Percentiles rank a stretch among this genome's conserved stretches.
phyloP scores from a whole-genome alignment of 2,888 invertebrate species.

The Beris chalybata region DNA sequence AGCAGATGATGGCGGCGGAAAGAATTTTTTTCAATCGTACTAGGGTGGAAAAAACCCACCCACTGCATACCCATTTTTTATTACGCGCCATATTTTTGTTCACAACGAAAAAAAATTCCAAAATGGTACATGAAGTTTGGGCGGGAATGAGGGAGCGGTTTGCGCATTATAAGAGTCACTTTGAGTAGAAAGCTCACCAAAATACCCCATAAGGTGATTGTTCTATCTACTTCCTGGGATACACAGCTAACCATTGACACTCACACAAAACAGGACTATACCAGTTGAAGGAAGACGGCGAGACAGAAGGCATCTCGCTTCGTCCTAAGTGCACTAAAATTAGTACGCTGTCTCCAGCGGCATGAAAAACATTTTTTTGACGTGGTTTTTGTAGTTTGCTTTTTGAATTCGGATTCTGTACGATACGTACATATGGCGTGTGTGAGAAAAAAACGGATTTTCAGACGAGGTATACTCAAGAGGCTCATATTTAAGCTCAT shows the following conservation, averaged over 20 bases:
- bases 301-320: slow-evolving; percentile 29
- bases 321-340: slow-evolving; percentile 24
- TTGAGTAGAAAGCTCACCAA: slow-evolving; percentile 17
- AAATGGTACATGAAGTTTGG: slow-evolving; percentile 23
- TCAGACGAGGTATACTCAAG: slow-evolving; percentile 24
- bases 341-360: slow-evolving; percentile 26
- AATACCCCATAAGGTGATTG: slow-evolving; percentile 13
- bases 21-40: not conserved
- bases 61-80: slow-evolving; percentile 24
- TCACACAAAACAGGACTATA: not conserved
- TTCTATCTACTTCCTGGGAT: slow-evolving; percentile 27
- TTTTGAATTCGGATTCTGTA: slow-evolving; percentile 24
- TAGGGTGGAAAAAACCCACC: slow-evolving; percentile 22
- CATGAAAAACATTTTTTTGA: slow-evolving; percentile 29
- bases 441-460: slow-evolving; percentile 17
- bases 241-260: slow-evolving; percentile 7
- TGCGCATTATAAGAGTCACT: slow-evolving; percentile 27
- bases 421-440: slow-evolving; percentile 11
- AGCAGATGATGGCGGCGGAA: not conserved
- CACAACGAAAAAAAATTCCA: slow-evolving; percentile 20
- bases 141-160: slow-evolving; percentile 2
- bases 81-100: slow-evolving; percentile 33
- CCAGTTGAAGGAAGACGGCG: slow-evolving; percentile 21
- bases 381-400: slow-evolving; percentile 25
- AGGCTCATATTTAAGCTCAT: slow-evolving; percentile 32